These are phyloP conservation scores for Scaptodrosophila lebanonensis DNA, from an alignment of 1,140 invertebrate species.

Conservation along the genomic window DNA sequence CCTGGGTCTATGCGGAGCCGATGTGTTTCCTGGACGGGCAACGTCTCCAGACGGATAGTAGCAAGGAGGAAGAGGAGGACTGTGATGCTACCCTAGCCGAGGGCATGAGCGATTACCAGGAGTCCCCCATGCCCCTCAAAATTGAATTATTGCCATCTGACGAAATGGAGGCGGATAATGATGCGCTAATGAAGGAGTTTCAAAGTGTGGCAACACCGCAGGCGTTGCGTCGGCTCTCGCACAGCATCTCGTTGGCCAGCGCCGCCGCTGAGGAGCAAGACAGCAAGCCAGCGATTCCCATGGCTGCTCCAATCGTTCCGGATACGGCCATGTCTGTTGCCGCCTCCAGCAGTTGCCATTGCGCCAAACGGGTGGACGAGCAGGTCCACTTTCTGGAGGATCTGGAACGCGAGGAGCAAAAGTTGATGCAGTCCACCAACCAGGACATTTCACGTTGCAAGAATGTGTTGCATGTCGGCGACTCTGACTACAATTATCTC, in stretches of 20 bases:
- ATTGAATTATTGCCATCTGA: constrained; percentile 21
- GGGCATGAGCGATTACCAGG: constrained; percentile 4
- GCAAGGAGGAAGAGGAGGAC: constrained; percentile 39
- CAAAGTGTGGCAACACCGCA: constrained; percentile 59
- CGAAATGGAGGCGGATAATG: constrained; percentile 63
- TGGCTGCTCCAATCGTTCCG: not conserved
- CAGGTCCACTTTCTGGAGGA: constrained; percentile 64
- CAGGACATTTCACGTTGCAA: constrained; percentile 62
- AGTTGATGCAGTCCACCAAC: constrained; percentile 67
- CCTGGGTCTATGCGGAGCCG: constrained; percentile 47
- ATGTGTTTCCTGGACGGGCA: constrained; percentile 48
- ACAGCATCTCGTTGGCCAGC: constrained; percentile 57
- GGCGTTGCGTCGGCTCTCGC: constrained; percentile 56
- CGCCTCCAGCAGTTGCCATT: constrained; percentile 51
- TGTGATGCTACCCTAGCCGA: constrained; percentile 3
- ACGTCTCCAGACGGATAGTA: constrained; percentile 23
- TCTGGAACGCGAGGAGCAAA: constrained; percentile 62
- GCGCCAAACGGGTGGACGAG: constrained; percentile 65
- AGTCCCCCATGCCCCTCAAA: constrained; percentile 31
- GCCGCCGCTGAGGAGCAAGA: constrained; percentile 51
- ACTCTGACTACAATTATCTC: constrained; percentile 70
- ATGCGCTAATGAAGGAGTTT: constrained; percentile 58
- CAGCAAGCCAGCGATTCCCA: not conserved
- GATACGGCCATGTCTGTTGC: constrained; percentile 35
- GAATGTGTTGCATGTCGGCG: constrained; percentile 58